Evolutionary conservation across 2,888 invertebrate species (phyloP).

Genomic region (Drosophila bunnanda): DNA sequence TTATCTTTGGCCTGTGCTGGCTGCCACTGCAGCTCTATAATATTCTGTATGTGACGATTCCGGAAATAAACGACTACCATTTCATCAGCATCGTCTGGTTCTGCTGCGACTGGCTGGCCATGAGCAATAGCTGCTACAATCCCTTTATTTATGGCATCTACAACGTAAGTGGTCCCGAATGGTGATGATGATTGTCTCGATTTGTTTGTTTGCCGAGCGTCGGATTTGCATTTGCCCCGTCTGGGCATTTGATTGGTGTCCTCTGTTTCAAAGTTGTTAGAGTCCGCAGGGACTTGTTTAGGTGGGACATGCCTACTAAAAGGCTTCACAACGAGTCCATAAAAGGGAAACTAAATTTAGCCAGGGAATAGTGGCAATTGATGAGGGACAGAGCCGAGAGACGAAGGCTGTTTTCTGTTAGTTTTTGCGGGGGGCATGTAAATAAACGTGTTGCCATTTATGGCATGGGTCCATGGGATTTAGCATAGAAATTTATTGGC

Average conservation of each 20-base stretch:
- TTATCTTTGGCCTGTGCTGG: constrained; percentile 93
- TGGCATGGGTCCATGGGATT: not conserved
- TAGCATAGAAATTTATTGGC: not conserved
- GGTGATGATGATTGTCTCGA: constrained; percentile 18
- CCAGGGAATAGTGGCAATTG: constrained; percentile 23
- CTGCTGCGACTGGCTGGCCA: constrained; percentile 93
- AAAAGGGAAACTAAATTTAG: constrained; percentile 22
- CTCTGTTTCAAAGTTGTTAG: not conserved
- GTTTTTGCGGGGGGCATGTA: not conserved
- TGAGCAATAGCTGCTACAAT: constrained; percentile 96
- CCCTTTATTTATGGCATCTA: constrained; percentile 96
- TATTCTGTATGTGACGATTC: constrained; percentile 89
- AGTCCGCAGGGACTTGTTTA: constrained; percentile 27
- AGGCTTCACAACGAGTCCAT: constrained; percentile 1
- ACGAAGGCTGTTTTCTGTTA: constrained; percentile 1
- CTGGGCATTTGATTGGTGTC: constrained; percentile 23
- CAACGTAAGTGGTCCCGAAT: constrained; percentile 88
- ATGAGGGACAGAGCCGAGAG: constrained; percentile 14
- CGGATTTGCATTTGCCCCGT: constrained; percentile 37
- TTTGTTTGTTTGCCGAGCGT: constrained; percentile 23
- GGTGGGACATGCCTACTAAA: constrained; percentile 1
- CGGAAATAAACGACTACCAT: constrained; percentile 89
- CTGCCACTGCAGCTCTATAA: constrained; percentile 91
- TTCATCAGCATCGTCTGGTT: constrained; percentile 95
- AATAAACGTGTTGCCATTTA: constrained; percentile 6